These are phyloP conservation scores for Miichthys miiuy DNA, from an alignment of 2,797 vertebrate species.

Conservation along the genomic window DNA sequence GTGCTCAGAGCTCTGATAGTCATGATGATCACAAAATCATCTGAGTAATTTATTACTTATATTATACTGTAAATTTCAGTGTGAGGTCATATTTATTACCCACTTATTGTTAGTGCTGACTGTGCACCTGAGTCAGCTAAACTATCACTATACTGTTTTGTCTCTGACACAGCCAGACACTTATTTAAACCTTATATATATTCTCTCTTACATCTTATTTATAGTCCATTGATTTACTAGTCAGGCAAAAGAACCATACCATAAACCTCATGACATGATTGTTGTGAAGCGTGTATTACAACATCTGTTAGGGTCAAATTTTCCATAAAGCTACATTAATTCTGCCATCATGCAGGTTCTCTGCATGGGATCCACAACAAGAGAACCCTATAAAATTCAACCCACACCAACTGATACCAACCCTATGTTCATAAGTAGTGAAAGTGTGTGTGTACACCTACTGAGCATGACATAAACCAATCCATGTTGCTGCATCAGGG, in stretches of 20 bases:
- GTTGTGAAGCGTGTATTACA: slow-evolving; percentile 34
- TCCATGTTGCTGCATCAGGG: slow-evolving; percentile 40
- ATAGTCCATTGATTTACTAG: slow-evolving; percentile 37
- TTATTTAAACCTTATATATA: slow-evolving; percentile 18
- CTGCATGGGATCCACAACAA: slow-evolving; percentile 40
- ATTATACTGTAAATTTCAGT: slow-evolving; percentile 2
- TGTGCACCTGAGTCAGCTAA: not conserved
- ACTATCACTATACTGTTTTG: not conserved
- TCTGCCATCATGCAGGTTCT: slow-evolving; percentile 32
- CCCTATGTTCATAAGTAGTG: slow-evolving; percentile 14
- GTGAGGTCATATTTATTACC: slow-evolving; percentile 3
- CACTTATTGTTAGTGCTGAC: slow-evolving; percentile 15
- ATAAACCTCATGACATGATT: slow-evolving; percentile 38
- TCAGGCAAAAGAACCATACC: slow-evolving; percentile 10
- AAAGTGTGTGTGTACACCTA: slow-evolving; percentile 31
- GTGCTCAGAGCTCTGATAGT: slow-evolving; percentile 32
- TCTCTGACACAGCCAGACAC: no score
- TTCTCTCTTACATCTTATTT: slow-evolving; percentile 39
- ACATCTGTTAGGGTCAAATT: slow-evolving; percentile 26
- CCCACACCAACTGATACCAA: slow-evolving; percentile 22
- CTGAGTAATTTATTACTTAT: slow-evolving; percentile 1
- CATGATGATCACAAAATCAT: slow-evolving; percentile 11
- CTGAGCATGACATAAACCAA: slow-evolving; percentile 60
- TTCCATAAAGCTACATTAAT: slow-evolving; percentile 49
- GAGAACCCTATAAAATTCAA: slow-evolving; percentile 43